Percentiles rank a stretch among this genome's conserved stretches.
Evolutionary conservation across 1,140 invertebrate species (phyloP).

Genomic region (Sycobia sp.): DNA sequence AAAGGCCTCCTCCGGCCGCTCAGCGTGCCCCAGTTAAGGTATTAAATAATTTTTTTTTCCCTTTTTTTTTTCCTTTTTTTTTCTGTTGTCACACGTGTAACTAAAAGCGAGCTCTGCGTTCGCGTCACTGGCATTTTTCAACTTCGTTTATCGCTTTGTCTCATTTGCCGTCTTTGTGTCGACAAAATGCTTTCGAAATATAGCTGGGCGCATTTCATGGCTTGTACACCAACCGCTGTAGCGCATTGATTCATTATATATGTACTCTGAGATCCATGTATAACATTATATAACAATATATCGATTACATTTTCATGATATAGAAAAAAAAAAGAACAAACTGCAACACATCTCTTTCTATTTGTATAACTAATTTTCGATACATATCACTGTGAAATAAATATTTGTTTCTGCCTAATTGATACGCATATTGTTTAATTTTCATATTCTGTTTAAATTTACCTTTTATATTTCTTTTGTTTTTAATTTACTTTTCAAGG

Average conservation of each 20-base stretch:
- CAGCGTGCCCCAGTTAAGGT: slow-evolving; percentile 66
- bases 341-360: neutral
- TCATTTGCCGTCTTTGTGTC: no score
- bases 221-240: no score
- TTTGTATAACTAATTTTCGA: slow-evolving; percentile 7
- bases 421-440: neutral
- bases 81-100: no score
- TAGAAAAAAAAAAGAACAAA: no score
- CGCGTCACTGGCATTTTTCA: no score
- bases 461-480: slow-evolving; percentile 7
- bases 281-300: no score
- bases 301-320: no score
- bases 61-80: neutral
- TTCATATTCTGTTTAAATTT: slow-evolving; percentile 1
- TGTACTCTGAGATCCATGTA: no score
- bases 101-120: no score
- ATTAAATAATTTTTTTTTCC: slow-evolving; percentile 22
- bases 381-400: neutral
- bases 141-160: neutral
- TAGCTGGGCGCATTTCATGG: no score
- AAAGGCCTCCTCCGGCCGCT: slow-evolving; percentile 66
- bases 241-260: no score
- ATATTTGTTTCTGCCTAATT: neutral
- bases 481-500: slow-evolving; percentile 41
- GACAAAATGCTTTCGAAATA: no score